These are phyloP conservation scores for Anaspis maculata DNA, from an alignment of 2,888 invertebrate genomes.

Conservation along the genomic window DNA sequence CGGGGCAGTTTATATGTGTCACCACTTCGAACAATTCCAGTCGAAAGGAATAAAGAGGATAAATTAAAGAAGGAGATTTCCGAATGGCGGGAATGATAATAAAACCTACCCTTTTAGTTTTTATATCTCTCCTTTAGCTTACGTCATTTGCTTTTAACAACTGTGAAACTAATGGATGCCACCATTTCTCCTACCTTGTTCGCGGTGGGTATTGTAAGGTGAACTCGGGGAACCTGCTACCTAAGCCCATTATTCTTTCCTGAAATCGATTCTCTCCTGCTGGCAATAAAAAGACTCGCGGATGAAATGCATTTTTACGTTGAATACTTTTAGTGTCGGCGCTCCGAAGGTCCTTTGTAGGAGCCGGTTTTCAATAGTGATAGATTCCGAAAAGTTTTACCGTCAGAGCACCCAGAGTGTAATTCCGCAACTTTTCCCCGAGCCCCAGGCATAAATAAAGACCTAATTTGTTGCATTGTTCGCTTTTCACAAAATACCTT, in stretches of 20 bases:
- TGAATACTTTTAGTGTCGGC: slow-evolving; percentile 12
- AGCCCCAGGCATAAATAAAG: slow-evolving; percentile 10
- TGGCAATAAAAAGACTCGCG: slow-evolving; percentile 27
- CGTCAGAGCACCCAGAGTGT: too few species aligned
- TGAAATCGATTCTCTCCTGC: slow-evolving; percentile 28
- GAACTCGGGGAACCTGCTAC: slow-evolving; percentile 30
- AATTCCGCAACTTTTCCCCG: slow-evolving; percentile 7
- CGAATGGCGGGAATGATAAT: slow-evolving; percentile 34
- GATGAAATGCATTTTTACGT: slow-evolving; percentile 30
- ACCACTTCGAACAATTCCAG: slow-evolving; percentile 26
- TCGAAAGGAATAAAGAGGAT: slow-evolving; percentile 24
- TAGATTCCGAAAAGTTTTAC: slow-evolving; percentile 12
- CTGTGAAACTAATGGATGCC: slow-evolving; percentile 40
- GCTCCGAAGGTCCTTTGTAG: slow-evolving; percentile 12
- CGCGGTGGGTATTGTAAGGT: slow-evolving; percentile 31
- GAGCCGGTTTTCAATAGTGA: slow-evolving; percentile 9
- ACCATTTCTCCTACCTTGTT: slow-evolving; percentile 35
- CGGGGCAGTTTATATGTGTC: slow-evolving; percentile 29
- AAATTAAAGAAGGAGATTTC: slow-evolving; percentile 32
- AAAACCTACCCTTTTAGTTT: slow-evolving; percentile 36
- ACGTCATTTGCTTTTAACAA: slow-evolving; percentile 41
- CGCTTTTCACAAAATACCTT: slow-evolving; percentile 28
- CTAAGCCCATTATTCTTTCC: slow-evolving; percentile 36
- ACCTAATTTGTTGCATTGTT: slow-evolving; percentile 9
- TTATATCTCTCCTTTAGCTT: slow-evolving; percentile 31